Base-by-base conservation (phyloP, 92 coral and sea anemone genomes). In the Anthopleura xanthogrammica region DNA sequence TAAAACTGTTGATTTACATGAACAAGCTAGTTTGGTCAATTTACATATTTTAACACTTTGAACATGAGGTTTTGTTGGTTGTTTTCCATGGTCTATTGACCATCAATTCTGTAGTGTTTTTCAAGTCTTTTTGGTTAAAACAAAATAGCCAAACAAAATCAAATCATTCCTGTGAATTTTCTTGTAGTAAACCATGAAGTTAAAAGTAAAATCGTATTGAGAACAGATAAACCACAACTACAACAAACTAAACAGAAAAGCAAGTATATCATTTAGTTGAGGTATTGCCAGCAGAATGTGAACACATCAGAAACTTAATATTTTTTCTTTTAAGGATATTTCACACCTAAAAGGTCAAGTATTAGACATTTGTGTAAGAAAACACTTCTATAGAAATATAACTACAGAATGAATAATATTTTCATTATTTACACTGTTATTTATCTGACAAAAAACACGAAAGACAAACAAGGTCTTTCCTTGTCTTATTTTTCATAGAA, bases 301-400 rank as follows among this genome's bases (percentile, higher is more conserved):
- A 41, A 75, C 78, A n/a, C 23, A 75, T 39, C 55, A 40, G 78
- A 75, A 75, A 75, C 78, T 75, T 42, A 36, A 75, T 75, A 75
- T 50, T 75, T 42, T 42, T 7, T 42, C 23, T 43, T 42, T 41
- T 40, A 42, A 75, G 78, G 57, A 75, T 12, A 41, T 42, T 42
- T 75, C 55, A 75, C 78, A 75, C 74, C 74, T 68, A 68, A 68
- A 75, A 75, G 78, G 78, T 75, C 78, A 75, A 75, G 58, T 11
- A 68, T 12, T n/a, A 19, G 11, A 62, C 22, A 62, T 68, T 68
- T 68, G 2, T 68, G 40, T 12, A 68, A 68, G 74, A 12, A 68
- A 23, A 68, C 19, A 68, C 36, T 13, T 68, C 16, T 24, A 7
- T 23, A 29, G 74, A 2, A 36, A 36, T 24, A 36, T 23, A 23